A percentile compares a stretch with the other conserved stretches of the same genome.
phyloP scores from a whole-genome alignment of 2,888 invertebrate genomes.

The Cheiracanthium punctorium region DNA sequence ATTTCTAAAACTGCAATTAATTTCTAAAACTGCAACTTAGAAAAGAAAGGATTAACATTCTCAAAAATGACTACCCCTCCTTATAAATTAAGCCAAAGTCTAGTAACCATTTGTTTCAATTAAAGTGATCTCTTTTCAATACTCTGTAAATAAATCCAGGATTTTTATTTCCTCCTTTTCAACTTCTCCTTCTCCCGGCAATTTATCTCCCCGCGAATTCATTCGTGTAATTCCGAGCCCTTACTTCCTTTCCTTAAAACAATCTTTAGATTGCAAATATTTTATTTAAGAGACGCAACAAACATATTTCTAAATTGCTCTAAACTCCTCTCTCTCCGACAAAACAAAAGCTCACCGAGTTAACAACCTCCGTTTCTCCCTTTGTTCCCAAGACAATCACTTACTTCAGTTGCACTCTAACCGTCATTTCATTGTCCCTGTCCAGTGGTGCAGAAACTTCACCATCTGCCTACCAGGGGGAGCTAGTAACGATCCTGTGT shows the following conservation, averaged over 20 bases:
- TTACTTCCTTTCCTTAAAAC: background rate
- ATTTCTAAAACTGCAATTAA: too few species aligned
- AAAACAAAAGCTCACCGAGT: background rate
- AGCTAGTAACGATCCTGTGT: slow-evolving; percentile 57
- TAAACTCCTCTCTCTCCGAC: background rate
- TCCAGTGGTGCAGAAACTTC: slow-evolving; percentile 51
- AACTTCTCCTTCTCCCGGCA: too few species aligned
- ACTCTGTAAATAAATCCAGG: too few species aligned
- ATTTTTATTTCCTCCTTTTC: too few species aligned
- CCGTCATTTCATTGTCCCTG: slow-evolving; percentile 45
- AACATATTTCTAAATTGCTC: slow-evolving; percentile 12
- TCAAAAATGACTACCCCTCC: too few species aligned
- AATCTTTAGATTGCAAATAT: background rate
- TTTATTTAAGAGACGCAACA: background rate
- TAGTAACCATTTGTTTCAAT: too few species aligned
- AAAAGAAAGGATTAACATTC: too few species aligned
- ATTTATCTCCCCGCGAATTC: too few species aligned
- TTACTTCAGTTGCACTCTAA: slow-evolving; percentile 36
- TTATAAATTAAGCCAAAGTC: too few species aligned
- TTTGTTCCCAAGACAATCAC: slow-evolving; percentile 38
- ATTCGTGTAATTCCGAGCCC: too few species aligned
- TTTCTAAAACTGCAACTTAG: too few species aligned
- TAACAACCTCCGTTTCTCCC: slow-evolving; percentile 9
- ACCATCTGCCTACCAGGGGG: slow-evolving; percentile 62
- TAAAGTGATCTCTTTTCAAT: too few species aligned